Evolutionary conservation across 1,140 invertebrate species (phyloP).

Genomic region (Apis dorsata): DNA sequence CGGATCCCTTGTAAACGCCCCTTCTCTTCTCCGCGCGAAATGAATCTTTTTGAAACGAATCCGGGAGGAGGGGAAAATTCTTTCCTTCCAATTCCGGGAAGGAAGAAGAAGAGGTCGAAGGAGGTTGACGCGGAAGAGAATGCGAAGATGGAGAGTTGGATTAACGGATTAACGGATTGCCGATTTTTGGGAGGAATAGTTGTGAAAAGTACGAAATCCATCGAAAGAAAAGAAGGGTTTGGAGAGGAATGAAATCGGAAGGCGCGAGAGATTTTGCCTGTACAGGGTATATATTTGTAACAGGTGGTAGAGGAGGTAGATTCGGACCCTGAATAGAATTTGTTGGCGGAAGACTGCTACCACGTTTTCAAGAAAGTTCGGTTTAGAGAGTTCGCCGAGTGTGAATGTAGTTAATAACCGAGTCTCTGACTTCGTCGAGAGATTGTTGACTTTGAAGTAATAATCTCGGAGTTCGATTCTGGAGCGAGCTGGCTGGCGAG

Average conservation of each 20-base stretch:
- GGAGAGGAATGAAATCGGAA: neutral
- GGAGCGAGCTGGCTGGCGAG: too few species aligned
- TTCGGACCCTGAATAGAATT: neutral
- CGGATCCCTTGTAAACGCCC: neutral
- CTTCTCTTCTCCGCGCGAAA: neutral
- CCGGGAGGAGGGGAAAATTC: too few species aligned
- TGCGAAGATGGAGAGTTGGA: too few species aligned
- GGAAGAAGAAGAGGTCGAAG: too few species aligned
- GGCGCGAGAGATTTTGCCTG: neutral
- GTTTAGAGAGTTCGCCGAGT: neutral
- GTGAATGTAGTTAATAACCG: constrained; percentile 4
- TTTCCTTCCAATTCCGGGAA: too few species aligned
- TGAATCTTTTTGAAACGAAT: neutral
- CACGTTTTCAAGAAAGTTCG: neutral
- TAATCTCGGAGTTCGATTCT: neutral
- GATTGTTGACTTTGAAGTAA: neutral
- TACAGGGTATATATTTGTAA: neutral
- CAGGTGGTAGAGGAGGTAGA: neutral
- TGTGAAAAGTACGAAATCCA: neutral
- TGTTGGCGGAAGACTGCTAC: neutral
- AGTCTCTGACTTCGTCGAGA: neutral
- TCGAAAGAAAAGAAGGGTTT: neutral
- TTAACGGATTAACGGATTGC: too few species aligned
- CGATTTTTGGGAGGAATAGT: neutral
- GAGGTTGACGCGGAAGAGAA: too few species aligned